Base-by-base conservation (phyloP, 2,888 invertebrate genomes). In the Cosmorhoe ocellata region DNA sequence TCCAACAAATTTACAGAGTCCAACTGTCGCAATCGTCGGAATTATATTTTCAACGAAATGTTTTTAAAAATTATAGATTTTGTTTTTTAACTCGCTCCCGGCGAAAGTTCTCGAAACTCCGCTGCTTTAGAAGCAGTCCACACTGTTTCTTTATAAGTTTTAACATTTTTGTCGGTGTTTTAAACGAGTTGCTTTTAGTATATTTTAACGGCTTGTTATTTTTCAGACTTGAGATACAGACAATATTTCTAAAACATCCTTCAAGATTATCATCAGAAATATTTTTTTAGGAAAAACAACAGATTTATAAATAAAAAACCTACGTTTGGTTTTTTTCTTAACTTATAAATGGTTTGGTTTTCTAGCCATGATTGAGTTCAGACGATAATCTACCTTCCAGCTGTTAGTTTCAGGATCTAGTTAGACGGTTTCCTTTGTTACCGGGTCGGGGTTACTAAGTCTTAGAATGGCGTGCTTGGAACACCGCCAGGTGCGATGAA, bases 1-100 rank as follows among this genome's bases (percentile, higher is more conserved):
- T 51, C 51, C 53, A 62, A 69, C 70, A 70, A 68, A 70, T 70
- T 70, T 67, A 67, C 67, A 53, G 70, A 68, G 71, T 70, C 66
- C 64, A 64, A 71, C 70, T 68, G 71, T 66, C 70, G 62, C 66
- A 62, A 67, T 69, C 63, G 69, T 62, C 67, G 57, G 60, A 66
- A 67, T 71, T 67, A 69, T 66, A 64, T 69, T 67, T 66, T 58
- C 52, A 46, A 52, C 54, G 39, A 46, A 58, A 62, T 58, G 59
- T 58, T 62, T 59, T 51, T 45, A 53, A 56, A 60, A 59, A 57
- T 53, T 59, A 59, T 57, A 59, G 53, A 56, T 59, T 56, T 57
- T 44, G 51, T 61, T 56, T 59, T 60, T 56, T 58, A 51, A 53
- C 55, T 56, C 36, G 30, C 51, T 44, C 33, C 34, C 31, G 50